Conservation (phyloP, 2,888 invertebrate species). For the Enchytraeus crypticus region DNA sequence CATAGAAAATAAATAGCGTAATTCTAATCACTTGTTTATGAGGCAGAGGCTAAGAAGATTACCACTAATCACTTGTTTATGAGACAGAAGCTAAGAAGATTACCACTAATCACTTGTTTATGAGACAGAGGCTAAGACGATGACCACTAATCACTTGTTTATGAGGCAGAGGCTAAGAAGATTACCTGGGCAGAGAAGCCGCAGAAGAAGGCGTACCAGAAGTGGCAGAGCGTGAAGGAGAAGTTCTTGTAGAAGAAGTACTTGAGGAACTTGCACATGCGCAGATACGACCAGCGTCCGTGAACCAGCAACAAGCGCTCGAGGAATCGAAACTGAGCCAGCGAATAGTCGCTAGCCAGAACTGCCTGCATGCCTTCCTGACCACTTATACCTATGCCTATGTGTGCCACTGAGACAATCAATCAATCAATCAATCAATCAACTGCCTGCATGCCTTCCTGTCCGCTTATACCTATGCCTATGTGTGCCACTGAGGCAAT, state of each 20-base stretch:
- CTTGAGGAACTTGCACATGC: conserved; percentile 84
- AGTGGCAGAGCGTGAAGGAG: conserved; percentile 96
- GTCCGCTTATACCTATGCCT: conserved; percentile 96
- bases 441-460: conserved; percentile 96
- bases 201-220: conserved; percentile 99
- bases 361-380: conserved; percentile 98
- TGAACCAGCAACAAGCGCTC: conserved; percentile 80
- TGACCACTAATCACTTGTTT: conserved; percentile 1
- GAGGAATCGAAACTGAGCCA: conserved; percentile 88
- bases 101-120: not conserved
- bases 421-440: no score
- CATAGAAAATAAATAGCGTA: no score
- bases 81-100: not conserved
- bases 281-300: conserved; percentile 85
- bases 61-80: not conserved
- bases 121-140: not conserved
- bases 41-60: no score
- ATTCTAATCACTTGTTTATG: no score
- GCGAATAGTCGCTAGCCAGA: conserved; percentile 90
- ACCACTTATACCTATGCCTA: conserved; percentile 96
- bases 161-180: no score
- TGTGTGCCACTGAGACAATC: conserved; percentile 80
- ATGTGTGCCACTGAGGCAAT: conserved; percentile 87
- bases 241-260: conserved; percentile 98
- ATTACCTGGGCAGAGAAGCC: conserved; percentile 83